Evolutionary conservation across 30 jellyfish, hydroid and myxozoan genomes (phyloP).

Genomic region (Pseudorhiza aurosa): DNA sequence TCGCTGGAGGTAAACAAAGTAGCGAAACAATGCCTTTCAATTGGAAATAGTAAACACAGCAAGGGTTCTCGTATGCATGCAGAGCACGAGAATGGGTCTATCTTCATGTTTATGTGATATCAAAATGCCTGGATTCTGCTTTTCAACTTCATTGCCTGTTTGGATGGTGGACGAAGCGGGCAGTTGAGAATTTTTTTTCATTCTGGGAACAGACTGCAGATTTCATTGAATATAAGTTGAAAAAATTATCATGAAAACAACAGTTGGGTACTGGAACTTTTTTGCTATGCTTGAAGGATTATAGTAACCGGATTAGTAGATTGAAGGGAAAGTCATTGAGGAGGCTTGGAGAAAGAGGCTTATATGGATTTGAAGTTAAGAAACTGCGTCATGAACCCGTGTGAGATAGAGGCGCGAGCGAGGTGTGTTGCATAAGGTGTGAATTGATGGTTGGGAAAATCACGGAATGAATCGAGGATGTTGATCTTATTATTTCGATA

Average conservation of each 20-base stretch:
- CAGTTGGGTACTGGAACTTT: neutral
- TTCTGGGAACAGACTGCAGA: neutral
- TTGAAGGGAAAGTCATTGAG: no score
- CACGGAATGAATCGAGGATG: no score
- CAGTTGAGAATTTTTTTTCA: neutral
- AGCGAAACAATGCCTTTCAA: neutral
- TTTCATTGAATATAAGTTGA: neutral
- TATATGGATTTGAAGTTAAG: no score
- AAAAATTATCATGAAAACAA: neutral
- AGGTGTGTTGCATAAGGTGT: no score
- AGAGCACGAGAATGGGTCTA: neutral
- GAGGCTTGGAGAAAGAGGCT: no score
- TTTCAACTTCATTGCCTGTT: neutral
- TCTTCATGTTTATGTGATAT: neutral
- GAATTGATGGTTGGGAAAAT: no score
- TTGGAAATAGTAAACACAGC: conserved; percentile 3
- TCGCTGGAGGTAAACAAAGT: conserved; percentile 25
- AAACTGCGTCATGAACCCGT: no score
- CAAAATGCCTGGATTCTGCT: neutral
- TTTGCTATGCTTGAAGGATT: conserved; percentile 5
- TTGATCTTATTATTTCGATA: no score
- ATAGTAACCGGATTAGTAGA: conserved; percentile 4
- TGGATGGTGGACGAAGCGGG: neutral
- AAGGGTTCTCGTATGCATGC: neutral
- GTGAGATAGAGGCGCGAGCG: no score